Conservation (phyloP, 2,797 vertebrate species). For the Neoniphon sammara region DNA sequence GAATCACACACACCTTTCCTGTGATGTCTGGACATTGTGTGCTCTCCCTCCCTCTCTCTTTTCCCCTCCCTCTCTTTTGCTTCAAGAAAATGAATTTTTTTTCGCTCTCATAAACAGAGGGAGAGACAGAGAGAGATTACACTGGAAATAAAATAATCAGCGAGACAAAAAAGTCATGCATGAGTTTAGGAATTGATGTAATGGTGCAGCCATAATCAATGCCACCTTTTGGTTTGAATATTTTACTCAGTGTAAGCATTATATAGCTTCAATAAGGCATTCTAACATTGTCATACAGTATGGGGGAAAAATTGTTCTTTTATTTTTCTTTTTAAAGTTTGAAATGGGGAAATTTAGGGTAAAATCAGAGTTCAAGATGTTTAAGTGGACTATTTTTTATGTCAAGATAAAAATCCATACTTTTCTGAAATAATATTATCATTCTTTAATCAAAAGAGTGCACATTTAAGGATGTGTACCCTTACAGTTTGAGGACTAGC, state of each 20-base stretch:
- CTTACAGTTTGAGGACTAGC: constrained; percentile 57
- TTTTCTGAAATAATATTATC: not conserved
- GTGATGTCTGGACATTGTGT: constrained; percentile 5
- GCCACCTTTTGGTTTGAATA: too few relatives aligned
- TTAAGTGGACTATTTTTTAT: not conserved
- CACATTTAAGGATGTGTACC: constrained; percentile 59
- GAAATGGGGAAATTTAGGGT: too few relatives aligned
- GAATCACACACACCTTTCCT: constrained; percentile 19
- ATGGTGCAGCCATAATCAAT: too few relatives aligned
- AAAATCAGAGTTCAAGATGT: too few relatives aligned
- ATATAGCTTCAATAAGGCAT: too few relatives aligned
- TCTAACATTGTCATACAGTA: too few relatives aligned
- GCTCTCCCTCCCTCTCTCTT: not conserved
- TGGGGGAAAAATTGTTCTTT: too few relatives aligned
- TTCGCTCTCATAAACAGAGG: not conserved
- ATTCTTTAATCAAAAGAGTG: constrained; percentile 48
- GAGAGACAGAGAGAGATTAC: not conserved
- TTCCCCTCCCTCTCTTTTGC: not conserved
- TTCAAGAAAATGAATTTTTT: not conserved
- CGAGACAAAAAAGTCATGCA: too few relatives aligned
- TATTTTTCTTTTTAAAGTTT: too few relatives aligned
- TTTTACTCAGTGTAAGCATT: too few relatives aligned
- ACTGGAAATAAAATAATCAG: not conserved
- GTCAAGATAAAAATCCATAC: not conserved
- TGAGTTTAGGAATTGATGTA: too few relatives aligned